Evolutionary conservation across 1,140 invertebrate species (phyloP).

Genomic region (Tribolium madens): DNA sequence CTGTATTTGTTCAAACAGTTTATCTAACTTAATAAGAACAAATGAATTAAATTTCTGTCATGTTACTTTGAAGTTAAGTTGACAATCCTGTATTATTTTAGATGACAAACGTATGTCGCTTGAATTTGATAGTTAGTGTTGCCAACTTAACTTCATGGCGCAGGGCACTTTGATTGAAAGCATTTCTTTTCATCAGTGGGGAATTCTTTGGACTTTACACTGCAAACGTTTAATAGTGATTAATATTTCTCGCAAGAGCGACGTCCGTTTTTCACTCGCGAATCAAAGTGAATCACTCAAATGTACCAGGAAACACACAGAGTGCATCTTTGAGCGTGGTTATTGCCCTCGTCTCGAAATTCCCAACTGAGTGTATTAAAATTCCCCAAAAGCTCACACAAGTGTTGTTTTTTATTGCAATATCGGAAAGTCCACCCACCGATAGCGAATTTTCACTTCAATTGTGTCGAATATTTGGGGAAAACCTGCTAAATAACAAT

Average conservation of each 20-base stretch:
- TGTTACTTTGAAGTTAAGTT: too few species aligned
- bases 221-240: neutral
- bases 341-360: neutral
- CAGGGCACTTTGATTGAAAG: too few species aligned
- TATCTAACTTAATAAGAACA: too few species aligned
- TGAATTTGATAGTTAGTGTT: too few species aligned
- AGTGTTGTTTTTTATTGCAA: neutral
- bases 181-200: too few species aligned
- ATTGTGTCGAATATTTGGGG: neutral
- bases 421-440: neutral
- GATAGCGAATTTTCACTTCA: neutral
- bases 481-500: slow-evolving; percentile 6
- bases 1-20: too few species aligned
- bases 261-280: neutral
- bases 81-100: too few species aligned
- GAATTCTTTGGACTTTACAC: slow-evolving; percentile 23
- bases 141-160: too few species aligned
- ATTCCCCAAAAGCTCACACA: neutral
- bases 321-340: neutral
- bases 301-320: neutral
- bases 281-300: neutral
- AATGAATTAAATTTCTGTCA: too few species aligned
- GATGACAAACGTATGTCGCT: too few species aligned
- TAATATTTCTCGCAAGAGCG: neutral
- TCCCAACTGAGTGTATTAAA: neutral